Conservation (phyloP, 2,113 vertebrate genomes). For the Tachuris rubrigastra region DNA sequence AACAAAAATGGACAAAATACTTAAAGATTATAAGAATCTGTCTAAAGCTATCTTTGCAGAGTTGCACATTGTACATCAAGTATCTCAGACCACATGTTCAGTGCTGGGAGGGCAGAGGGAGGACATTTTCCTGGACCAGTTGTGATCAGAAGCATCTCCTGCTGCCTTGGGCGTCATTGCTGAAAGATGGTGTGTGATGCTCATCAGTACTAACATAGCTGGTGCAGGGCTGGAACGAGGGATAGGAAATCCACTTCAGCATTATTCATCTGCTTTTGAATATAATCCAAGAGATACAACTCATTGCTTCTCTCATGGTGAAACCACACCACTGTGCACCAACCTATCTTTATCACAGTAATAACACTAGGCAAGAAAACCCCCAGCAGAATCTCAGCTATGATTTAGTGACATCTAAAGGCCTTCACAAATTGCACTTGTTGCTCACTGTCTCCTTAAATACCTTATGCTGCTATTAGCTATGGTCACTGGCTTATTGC, state of each 20-base stretch:
- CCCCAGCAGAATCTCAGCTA: not conserved
- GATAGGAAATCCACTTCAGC: not conserved
- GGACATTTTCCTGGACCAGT: not conserved
- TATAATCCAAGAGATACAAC: not conserved
- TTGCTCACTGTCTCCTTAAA: not conserved
- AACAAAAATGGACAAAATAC: not conserved
- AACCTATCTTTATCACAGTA: not conserved
- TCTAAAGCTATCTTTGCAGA: not conserved
- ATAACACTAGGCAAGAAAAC: not conserved
- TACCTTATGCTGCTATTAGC: not conserved
- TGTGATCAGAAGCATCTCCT: not conserved
- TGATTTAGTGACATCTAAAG: not conserved
- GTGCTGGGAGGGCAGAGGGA: not conserved
- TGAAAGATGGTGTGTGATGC: not conserved
- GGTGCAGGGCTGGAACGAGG: fast-evolving
- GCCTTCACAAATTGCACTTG: not conserved
- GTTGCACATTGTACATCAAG: fast-evolving
- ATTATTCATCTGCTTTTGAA: not conserved
- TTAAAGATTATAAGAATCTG: not conserved
- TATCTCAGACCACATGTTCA: not conserved
- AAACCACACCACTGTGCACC: not conserved
- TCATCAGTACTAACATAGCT: not conserved
- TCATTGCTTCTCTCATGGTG: not conserved
- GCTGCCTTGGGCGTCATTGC: not conserved
- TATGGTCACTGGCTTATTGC: not conserved